Conservation (phyloP, 2,113 vertebrate species). For the Macrotis lagotis region DNA sequence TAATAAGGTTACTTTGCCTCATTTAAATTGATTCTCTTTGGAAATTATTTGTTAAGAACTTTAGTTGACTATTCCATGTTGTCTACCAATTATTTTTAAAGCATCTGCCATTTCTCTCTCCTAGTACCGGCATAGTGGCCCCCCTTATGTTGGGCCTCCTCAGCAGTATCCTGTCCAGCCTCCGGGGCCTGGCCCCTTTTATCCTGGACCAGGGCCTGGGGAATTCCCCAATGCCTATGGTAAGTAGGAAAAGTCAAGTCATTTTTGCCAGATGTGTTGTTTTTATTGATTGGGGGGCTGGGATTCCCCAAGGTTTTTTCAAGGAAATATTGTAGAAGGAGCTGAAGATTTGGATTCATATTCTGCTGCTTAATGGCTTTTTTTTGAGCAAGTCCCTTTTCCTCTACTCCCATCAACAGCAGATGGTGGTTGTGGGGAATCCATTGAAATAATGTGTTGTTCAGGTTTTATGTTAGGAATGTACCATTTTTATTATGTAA, state of each 20-base stretch:
- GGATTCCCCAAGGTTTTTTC: background rate
- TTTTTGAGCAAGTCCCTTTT: background rate
- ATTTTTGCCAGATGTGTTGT: background rate
- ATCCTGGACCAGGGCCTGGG: conserved; percentile 95
- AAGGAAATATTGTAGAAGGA: background rate
- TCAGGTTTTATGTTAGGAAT: background rate
- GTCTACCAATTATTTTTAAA: background rate
- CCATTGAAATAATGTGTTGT: background rate
- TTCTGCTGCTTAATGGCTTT: background rate
- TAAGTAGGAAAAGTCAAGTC: conserved; percentile 80
- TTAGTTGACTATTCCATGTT: background rate
- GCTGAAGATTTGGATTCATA: background rate
- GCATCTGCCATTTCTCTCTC: conserved; percentile 40
- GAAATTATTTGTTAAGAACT: background rate
- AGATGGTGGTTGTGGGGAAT: background rate
- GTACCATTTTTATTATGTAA: background rate
- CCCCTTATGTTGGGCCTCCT: conserved; percentile 93
- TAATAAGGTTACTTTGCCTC: background rate
- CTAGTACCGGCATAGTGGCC: conserved; percentile 94
- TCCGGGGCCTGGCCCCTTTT: conserved; percentile 94
- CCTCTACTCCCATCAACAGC: background rate
- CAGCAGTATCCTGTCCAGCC: conserved; percentile 97
- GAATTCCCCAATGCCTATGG: conserved; percentile 95
- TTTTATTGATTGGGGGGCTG: conserved; percentile 14
- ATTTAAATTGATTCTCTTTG: background rate